A percentile compares a stretch with the other conserved stretches of the same genome.
Conservation (phyloP, 2,888 invertebrate species). For the Polymixis lichenea region DNA sequence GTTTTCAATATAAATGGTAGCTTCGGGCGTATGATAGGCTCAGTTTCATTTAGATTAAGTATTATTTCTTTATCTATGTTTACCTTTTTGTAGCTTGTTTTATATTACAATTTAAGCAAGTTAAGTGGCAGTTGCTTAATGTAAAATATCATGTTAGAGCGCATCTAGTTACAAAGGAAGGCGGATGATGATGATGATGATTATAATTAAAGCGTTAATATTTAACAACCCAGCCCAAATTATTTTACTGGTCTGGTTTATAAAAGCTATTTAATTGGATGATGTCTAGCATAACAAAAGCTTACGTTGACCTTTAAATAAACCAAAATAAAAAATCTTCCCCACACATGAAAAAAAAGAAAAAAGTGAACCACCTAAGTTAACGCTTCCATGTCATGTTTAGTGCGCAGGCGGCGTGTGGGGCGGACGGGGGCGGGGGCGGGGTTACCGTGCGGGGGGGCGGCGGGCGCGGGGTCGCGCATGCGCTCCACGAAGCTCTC, state of each 20-base stretch:
- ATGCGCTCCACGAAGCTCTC: constrained; percentile 93
- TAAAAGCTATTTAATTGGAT: constrained; percentile 28
- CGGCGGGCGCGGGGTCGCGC: constrained; percentile 77
- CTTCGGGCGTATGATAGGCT: not conserved
- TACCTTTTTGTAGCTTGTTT: constrained; percentile 7
- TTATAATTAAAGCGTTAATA: constrained; percentile 21
- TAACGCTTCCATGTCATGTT: constrained; percentile 45
- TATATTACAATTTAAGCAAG: constrained; percentile 41
- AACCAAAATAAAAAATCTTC: not conserved
- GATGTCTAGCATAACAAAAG: constrained; percentile 20
- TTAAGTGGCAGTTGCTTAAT: constrained; percentile 21
- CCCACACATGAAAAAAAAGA: constrained; percentile 24
- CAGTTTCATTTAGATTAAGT: not conserved
- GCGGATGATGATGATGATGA: constrained; percentile 8
- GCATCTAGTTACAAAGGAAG: constrained; percentile 21
- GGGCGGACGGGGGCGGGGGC: constrained; percentile 52
- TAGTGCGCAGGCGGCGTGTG: constrained; percentile 39
- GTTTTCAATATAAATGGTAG: not conserved
- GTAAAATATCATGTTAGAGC: constrained; percentile 17
- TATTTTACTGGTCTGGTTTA: not conserved
- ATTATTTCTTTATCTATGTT: constrained; percentile 7
- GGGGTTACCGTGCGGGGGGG: constrained; percentile 53
- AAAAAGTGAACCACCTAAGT: constrained; percentile 52
- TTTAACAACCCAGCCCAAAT: constrained; percentile 14
- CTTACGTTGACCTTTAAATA: not conserved